These are phyloP conservation scores for Tribolium freemani DNA, from an alignment of 2,888 invertebrate species.

Conservation along the genomic window DNA sequence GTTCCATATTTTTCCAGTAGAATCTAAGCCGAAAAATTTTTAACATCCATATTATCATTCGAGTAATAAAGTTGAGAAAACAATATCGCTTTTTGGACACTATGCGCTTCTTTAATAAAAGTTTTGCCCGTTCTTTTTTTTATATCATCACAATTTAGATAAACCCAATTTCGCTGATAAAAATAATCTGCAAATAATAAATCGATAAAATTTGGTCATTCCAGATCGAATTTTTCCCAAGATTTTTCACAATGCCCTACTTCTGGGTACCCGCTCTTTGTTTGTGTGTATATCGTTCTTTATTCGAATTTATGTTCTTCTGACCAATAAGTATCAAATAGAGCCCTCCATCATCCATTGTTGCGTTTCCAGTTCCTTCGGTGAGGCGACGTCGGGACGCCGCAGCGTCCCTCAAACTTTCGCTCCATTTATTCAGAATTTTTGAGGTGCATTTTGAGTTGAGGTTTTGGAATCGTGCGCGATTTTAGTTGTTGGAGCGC, in stretches of 20 bases:
- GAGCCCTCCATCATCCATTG: neutral
- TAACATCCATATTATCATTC: too few relatives aligned
- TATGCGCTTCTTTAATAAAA: too few relatives aligned
- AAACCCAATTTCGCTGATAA: neutral
- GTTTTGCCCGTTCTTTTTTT: neutral
- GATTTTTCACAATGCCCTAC: neutral
- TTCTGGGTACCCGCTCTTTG: neutral
- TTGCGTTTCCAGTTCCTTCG: neutral
- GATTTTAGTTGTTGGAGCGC: constrained; percentile 15
- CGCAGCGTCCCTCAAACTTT: neutral
- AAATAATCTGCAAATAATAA: neutral
- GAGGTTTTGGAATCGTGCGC: neutral
- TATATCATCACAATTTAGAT: neutral
- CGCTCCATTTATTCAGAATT: neutral
- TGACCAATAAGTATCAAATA: neutral
- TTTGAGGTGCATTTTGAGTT: neutral
- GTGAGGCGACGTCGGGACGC: neutral
- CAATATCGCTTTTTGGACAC: too few relatives aligned
- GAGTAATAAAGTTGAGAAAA: too few relatives aligned
- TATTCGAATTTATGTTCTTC: neutral
- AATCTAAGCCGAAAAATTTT: too few relatives aligned
- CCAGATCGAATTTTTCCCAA: neutral
- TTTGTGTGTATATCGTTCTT: neutral
- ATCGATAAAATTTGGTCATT: neutral
- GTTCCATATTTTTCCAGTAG: too few relatives aligned